Base-by-base conservation (phyloP, 2,888 invertebrate genomes). In the Torymus tubicola region DNA sequence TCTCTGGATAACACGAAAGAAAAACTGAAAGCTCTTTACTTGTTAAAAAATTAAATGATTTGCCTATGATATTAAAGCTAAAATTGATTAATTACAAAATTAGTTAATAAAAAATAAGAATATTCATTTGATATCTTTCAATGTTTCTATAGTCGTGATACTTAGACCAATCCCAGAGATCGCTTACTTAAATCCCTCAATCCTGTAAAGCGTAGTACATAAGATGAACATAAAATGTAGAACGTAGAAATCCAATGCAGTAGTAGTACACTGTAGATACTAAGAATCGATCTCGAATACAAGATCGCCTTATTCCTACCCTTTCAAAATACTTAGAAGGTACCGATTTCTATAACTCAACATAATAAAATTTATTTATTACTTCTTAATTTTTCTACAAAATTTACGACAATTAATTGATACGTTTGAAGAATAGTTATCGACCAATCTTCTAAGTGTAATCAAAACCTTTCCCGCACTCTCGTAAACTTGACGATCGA, bases 401-500 rank as follows among this genome's bases (percentile, higher is more conserved):
- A 64, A 57, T 65, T 2, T 4, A 2, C 2, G 12, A 67, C 18
- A 65, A 50, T 65, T n/a, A 50, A 65, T 8, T 42, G 21, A 11
- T 67, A 67, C 12, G 24, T 63, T 24, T 4, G n/a, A 0, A 31
- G 5, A 63, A 63, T 31, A 12, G 13, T 24, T 12, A 57, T 18
- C 21, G 11, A 13, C 21, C 10, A 16, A 72, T 64, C 74, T 31
- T 24, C 53, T 42, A 42, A 18, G 24, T 63, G 31, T 10, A 60
- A 16, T 55, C 52, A 31, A 50, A 52, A 18, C 24, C n/a, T 42
- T 42, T 77, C 50, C 64, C 13, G 76, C 72, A 79, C 18, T 76
- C 79, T 81, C 79, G 78, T 31, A 55, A 63, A 72, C n/a, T 52
- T 72, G 67, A 79, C 79, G 18, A 72, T 75, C 80, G 65, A 83